Evolutionary conservation across 2,888 invertebrate species (phyloP).

Genomic region (Lordiphosa andalusiaca): DNA sequence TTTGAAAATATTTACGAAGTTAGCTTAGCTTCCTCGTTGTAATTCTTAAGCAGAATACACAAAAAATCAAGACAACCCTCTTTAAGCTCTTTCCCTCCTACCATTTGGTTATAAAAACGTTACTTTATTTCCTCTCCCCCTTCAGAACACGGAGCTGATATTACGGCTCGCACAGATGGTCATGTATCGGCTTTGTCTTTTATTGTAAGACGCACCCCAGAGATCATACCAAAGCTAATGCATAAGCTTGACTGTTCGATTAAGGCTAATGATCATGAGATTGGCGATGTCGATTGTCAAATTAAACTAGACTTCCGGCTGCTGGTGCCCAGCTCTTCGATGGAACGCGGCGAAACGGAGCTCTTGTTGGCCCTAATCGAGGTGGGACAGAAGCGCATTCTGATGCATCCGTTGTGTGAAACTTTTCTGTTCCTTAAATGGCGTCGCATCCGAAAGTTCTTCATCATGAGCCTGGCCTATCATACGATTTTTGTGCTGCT

Average conservation of each 20-base stretch:
- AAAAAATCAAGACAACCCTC: no score
- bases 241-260: conserved; percentile 88
- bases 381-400: conserved; percentile 88
- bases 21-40: no score
- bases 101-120: conserved; percentile 38
- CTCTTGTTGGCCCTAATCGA: conserved; percentile 87
- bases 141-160: conserved; percentile 88
- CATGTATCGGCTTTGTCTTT: conserved; percentile 90
- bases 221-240: conserved; percentile 87
- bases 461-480: conserved; percentile 88
- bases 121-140: neutral
- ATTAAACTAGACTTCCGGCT: conserved; percentile 85
- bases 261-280: conserved; percentile 89
- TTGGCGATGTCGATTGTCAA: conserved; percentile 93
- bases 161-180: conserved; percentile 89
- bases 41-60: no score
- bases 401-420: conserved; percentile 92
- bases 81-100: no score
- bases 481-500: conserved; percentile 88
- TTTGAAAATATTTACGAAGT: no score
- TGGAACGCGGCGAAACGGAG: conserved; percentile 86
- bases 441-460: conserved; percentile 90
- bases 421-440: conserved; percentile 92
- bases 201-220: conserved; percentile 91
- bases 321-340: conserved; percentile 82